phyloP scores from a whole-genome alignment of 1,140 invertebrate species.

The Odontomachus brunneus region DNA sequence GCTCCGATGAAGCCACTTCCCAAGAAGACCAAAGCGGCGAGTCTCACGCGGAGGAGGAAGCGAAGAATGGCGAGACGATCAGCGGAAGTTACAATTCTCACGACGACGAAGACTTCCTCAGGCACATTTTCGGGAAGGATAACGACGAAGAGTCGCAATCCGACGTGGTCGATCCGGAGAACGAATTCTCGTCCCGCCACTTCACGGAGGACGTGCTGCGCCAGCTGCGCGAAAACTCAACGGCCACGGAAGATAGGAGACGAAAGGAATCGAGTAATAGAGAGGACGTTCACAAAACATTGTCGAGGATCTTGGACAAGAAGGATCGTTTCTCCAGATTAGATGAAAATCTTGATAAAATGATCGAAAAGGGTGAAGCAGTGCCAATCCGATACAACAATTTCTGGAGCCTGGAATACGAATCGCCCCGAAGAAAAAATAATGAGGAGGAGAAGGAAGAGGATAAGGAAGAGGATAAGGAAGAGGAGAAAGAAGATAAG shows the following conservation, averaged over 20 bases:
- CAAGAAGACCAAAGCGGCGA: not conserved
- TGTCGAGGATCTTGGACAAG: constrained; percentile 75
- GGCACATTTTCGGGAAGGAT: constrained; percentile 1
- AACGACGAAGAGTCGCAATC: not conserved
- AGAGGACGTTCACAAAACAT: constrained; percentile 15
- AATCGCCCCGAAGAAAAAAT: constrained; percentile 65
- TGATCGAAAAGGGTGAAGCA: constrained; percentile 80
- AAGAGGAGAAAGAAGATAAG: no score
- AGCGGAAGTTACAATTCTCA: constrained; percentile 34
- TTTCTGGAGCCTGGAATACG: constrained; percentile 86
- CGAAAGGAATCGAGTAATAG: constrained; percentile 28
- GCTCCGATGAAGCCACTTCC: not conserved
- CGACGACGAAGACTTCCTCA: constrained; percentile 48
- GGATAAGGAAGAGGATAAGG: constrained; percentile 7
- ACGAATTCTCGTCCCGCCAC: constrained; percentile 45
- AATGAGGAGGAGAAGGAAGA: constrained; percentile 32
- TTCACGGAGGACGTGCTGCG: constrained; percentile 50
- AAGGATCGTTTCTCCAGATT: constrained; percentile 79
- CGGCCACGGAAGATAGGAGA: constrained; percentile 14
- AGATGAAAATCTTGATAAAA: constrained; percentile 81
- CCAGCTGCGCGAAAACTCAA: constrained; percentile 34
- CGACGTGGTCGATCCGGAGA: constrained; percentile 12
- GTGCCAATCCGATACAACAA: constrained; percentile 83
- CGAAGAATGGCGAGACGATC: constrained; percentile 3
- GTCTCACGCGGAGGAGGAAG: constrained; percentile 11